These are phyloP conservation scores for Neoitamus cyanurus DNA, from an alignment of 2,888 invertebrate genomes.

Conservation along the genomic window DNA sequence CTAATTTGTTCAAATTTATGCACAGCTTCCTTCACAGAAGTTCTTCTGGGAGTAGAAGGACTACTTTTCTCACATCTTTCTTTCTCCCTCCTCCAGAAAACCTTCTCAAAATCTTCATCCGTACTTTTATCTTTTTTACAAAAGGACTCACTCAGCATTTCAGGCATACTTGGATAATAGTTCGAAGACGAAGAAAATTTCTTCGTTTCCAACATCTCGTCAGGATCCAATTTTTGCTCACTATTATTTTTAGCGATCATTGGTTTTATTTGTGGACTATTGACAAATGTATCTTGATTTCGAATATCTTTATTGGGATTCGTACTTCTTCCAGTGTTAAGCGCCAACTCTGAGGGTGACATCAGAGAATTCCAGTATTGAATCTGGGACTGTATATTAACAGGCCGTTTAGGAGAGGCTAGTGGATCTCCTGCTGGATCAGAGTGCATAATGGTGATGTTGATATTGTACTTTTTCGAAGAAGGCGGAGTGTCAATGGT, in stretches of 20 bases:
- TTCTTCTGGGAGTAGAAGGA: conserved; percentile 37
- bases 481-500: not conserved
- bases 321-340: not conserved
- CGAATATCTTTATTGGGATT: not conserved
- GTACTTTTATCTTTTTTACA: conserved; percentile 24
- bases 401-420: not conserved
- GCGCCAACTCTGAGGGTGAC: not conserved
- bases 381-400: conserved; percentile 48
- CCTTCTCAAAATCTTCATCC: conserved; percentile 46
- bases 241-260: not conserved
- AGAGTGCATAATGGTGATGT: conserved; percentile 53
- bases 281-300: not conserved
- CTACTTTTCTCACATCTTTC: conserved; percentile 43
- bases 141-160: conserved; percentile 51
- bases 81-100: conserved; percentile 49
- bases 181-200: not conserved
- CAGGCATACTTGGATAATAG: conserved; percentile 53
- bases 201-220: not conserved
- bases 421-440: not conserved
- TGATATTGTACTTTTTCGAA: conserved; percentile 48
- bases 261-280: not conserved
- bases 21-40: conserved; percentile 51
- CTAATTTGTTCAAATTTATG: conserved; percentile 50
- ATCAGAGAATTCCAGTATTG: conserved; percentile 47
- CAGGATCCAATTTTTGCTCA: not conserved